Conservation (phyloP, 2,797 vertebrate species). For the Cynopterus sphinx region DNA sequence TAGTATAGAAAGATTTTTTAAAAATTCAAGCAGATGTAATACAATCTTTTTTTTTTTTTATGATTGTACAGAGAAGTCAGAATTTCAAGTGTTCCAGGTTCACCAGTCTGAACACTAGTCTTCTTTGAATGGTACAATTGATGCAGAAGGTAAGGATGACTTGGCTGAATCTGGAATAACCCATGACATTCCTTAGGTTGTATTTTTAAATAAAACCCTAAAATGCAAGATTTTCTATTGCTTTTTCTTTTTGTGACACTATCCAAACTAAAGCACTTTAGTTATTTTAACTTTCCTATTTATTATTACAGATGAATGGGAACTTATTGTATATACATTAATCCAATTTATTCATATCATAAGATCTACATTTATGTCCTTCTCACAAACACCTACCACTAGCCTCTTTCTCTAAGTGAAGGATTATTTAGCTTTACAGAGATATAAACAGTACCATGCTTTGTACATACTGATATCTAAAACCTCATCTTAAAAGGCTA, state of each 20-base stretch:
- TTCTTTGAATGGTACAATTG: background rate
- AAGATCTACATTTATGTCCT: slow-evolving; percentile 29
- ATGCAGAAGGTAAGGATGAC: background rate
- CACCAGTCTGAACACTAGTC: background rate
- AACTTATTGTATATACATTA: slow-evolving; percentile 28
- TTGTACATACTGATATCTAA: slow-evolving; percentile 28
- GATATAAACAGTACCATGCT: slow-evolving; percentile 10
- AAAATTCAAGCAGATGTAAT: background rate
- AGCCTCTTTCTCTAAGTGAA: slow-evolving; percentile 24
- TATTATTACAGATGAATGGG: slow-evolving; percentile 28
- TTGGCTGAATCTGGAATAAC: background rate
- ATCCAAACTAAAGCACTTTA: slow-evolving; percentile 1
- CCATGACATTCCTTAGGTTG: background rate
- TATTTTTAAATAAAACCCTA: slow-evolving; percentile 28
- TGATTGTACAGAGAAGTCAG: background rate
- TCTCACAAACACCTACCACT: slow-evolving; percentile 39
- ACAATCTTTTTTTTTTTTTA: background rate
- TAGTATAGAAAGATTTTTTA: background rate
- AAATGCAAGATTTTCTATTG: background rate
- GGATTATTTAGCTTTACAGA: slow-evolving; percentile 43
- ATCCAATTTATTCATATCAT: slow-evolving; percentile 18
- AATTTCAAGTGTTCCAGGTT: background rate
- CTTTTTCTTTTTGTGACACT: background rate
- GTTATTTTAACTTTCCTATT: slow-evolving; percentile 46
- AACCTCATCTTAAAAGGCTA: slow-evolving; percentile 1